These are phyloP conservation scores for Trisateles emortualis DNA, from an alignment of 2,888 invertebrate species.

Conservation along the genomic window DNA sequence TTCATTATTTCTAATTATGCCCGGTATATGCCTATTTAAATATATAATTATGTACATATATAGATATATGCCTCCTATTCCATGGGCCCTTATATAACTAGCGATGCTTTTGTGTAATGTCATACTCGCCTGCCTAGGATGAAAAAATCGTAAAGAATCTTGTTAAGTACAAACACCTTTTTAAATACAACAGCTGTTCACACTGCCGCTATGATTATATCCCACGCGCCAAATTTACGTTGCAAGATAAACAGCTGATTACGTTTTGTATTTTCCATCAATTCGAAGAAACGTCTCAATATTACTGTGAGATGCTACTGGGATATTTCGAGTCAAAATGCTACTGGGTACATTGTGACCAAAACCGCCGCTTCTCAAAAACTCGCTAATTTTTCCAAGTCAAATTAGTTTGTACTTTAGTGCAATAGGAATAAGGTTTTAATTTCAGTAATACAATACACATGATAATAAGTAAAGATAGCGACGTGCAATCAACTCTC, in stretches of 20 bases:
- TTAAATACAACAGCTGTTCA: neutral
- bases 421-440: constrained; percentile 4
- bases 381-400: constrained; percentile 37
- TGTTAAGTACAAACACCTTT: neutral
- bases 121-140: too few species aligned
- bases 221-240: constrained; percentile 4
- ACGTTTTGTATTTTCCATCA: constrained; percentile 11
- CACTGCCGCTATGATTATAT: neutral
- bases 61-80: too few species aligned
- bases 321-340: constrained; percentile 40
- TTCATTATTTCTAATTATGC: too few species aligned
- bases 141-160: neutral
- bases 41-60: too few species aligned
- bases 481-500: constrained; percentile 56
- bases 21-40: too few species aligned
- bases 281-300: constrained; percentile 28
- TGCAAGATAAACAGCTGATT: constrained; percentile 9
- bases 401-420: constrained; percentile 25
- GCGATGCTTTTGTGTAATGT: too few species aligned
- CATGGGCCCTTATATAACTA: too few species aligned
- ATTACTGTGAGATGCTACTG: constrained; percentile 25
- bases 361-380: constrained; percentile 51
- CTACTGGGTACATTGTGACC: constrained; percentile 50
- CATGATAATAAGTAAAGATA: constrained; percentile 50
- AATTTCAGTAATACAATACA: constrained; percentile 12